Percentiles rank a stretch among this genome's conserved stretches.
Conservation (phyloP, 2,797 vertebrate genomes). For the Artibeus jamaicensis region DNA sequence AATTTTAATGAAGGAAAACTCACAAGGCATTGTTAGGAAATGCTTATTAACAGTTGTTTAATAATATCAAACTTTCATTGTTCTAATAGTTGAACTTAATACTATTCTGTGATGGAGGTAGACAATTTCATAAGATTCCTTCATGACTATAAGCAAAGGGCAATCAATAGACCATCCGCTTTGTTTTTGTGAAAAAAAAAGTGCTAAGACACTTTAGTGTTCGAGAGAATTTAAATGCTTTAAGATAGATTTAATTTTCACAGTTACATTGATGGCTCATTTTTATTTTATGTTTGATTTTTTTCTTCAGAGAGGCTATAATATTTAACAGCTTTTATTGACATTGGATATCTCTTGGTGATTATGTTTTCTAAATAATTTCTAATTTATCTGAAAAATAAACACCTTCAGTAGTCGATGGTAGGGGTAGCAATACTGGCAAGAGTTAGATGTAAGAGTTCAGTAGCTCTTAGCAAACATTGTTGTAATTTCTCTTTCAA, state of each 20-base stretch:
- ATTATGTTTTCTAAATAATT: background rate
- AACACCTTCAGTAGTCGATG: background rate
- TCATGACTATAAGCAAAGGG: background rate
- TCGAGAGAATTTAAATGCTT: background rate
- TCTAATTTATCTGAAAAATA: conserved; percentile 30
- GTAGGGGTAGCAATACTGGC: background rate
- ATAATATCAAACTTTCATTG: background rate
- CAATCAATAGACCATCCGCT: background rate
- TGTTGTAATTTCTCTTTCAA: background rate
- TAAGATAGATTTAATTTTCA: background rate
- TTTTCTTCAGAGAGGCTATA: background rate
- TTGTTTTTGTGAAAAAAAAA: background rate
- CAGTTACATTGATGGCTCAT: background rate
- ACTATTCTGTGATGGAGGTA: background rate
- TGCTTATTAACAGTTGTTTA: background rate
- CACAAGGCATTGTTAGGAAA: background rate
- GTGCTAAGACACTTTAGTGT: background rate
- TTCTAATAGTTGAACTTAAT: background rate
- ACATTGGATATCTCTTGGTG: background rate
- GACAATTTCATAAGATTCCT: background rate
- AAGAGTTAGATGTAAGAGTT: background rate
- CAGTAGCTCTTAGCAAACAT: background rate
- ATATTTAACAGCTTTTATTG: background rate
- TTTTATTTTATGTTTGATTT: background rate
- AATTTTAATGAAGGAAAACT: background rate